Evolutionary conservation across 1,140 invertebrate genomes (phyloP).

Genomic region (Chlorops oryzae): DNA sequence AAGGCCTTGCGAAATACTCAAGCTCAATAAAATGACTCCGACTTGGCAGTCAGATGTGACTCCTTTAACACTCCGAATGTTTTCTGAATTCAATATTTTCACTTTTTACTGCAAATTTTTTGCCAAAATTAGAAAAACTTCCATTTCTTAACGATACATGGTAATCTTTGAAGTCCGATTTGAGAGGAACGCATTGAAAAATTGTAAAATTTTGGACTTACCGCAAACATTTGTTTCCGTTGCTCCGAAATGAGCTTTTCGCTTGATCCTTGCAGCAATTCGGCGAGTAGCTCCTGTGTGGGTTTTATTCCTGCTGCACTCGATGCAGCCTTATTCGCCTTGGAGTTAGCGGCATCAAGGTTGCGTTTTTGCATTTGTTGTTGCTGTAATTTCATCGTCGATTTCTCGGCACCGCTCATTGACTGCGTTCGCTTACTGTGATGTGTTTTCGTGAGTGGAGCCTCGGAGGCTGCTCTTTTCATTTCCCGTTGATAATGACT

Average conservation of each 20-base stretch:
- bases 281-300: slow-evolving; percentile 63
- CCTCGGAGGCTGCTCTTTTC: slow-evolving; percentile 41
- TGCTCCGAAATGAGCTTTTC: slow-evolving; percentile 60
- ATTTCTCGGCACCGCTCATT: slow-evolving; percentile 27
- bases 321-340: slow-evolving; percentile 8
- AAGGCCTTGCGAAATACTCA: too few species aligned
- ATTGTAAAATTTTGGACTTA: too few species aligned
- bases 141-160: too few species aligned
- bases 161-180: too few species aligned
- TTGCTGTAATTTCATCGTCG: slow-evolving; percentile 22
- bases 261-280: slow-evolving; percentile 67
- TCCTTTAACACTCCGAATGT: too few species aligned
- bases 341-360: slow-evolving; percentile 19
- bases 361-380: slow-evolving; percentile 31
- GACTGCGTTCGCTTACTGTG: slow-evolving; percentile 37
- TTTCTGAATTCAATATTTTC: too few species aligned
- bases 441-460: slow-evolving; percentile 27
- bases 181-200: too few species aligned
- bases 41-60: too few species aligned
- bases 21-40: too few species aligned
- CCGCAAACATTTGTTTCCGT: slow-evolving; percentile 39
- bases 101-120: too few species aligned
- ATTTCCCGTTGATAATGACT: slow-evolving; percentile 16
- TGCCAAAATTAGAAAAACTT: too few species aligned
- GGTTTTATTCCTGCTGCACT: slow-evolving; percentile 50